Evolutionary conservation across 1,140 invertebrate genomes (phyloP).

Genomic region (Pachyrhynchus sulphureomaculatus): DNA sequence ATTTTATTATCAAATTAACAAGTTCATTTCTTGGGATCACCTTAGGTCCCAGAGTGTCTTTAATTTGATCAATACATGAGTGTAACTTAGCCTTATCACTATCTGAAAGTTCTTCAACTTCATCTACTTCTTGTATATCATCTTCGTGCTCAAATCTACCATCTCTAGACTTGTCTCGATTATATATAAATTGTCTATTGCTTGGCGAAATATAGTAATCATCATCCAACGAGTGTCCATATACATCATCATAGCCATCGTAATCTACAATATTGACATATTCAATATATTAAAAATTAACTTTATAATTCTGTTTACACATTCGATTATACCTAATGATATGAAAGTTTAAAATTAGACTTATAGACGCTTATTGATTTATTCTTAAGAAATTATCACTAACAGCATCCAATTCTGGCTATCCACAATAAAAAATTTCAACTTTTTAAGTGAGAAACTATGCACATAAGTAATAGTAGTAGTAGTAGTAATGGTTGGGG

Average conservation of each 20-base stretch:
- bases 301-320: neutral
- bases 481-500: too few relatives aligned
- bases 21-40: conserved; percentile 38
- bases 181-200: conserved; percentile 83
- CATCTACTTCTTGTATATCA: conserved; percentile 74
- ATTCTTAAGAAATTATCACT: too few relatives aligned
- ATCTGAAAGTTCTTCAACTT: conserved; percentile 63
- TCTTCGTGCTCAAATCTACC: conserved; percentile 73
- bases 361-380: too few relatives aligned
- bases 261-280: conserved; percentile 63
- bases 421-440: too few relatives aligned
- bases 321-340: conserved; percentile 23
- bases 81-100: conserved; percentile 71
- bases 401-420: too few relatives aligned
- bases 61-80: conserved; percentile 80
- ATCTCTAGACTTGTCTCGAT: conserved; percentile 64
- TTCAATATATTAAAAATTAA: conserved; percentile 19
- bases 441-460: too few relatives aligned
- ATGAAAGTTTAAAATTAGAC: neutral
- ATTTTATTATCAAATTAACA: conserved; percentile 34
- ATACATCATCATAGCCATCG: conserved; percentile 87
- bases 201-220: conserved; percentile 87
- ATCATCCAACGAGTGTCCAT: conserved; percentile 90
- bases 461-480: too few relatives aligned
- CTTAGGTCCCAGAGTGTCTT: conserved; percentile 33